Percentiles rank a stretch among this genome's conserved stretches.
phyloP scores from a whole-genome alignment of 2,113 vertebrate genomes.

The Mastomys natalensis region DNA sequence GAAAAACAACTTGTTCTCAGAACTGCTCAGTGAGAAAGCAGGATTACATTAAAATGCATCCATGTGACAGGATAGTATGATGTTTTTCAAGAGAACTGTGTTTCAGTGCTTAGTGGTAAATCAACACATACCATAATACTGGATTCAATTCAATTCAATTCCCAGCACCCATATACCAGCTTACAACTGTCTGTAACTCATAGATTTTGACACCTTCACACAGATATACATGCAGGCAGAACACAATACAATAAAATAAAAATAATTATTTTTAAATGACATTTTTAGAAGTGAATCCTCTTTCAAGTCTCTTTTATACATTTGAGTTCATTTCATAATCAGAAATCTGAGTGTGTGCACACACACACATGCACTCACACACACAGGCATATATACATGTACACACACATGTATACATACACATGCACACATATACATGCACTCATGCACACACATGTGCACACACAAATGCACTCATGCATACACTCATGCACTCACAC shows the following conservation, averaged over 20 bases:
- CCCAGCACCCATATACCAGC: no score
- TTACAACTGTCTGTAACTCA: no score
- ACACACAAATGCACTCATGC: background rate
- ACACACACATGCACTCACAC: background rate
- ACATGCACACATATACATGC: background rate
- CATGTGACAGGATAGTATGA: background rate
- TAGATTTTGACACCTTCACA: no score
- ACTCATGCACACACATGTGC: background rate
- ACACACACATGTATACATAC: no score
- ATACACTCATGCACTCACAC: fast-evolving
- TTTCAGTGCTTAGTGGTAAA: background rate
- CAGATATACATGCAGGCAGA: no score
- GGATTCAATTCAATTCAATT: no score
- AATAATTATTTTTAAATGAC: no score
- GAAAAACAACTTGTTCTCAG: background rate
- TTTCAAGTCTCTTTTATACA: background rate
- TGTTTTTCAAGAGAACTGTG: conserved; percentile 10
- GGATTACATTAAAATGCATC: background rate
- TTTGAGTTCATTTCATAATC: background rate
- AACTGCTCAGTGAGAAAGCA: background rate
- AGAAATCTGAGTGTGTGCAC: background rate
- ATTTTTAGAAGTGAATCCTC: background rate
- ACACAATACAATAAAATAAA: no score
- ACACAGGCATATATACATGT: fast-evolving
- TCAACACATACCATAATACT: background rate